A percentile compares a stretch with the other conserved stretches of the same genome.
Evolutionary conservation across 2,888 invertebrate species (phyloP).

Genomic region (Andrena dorsata): DNA sequence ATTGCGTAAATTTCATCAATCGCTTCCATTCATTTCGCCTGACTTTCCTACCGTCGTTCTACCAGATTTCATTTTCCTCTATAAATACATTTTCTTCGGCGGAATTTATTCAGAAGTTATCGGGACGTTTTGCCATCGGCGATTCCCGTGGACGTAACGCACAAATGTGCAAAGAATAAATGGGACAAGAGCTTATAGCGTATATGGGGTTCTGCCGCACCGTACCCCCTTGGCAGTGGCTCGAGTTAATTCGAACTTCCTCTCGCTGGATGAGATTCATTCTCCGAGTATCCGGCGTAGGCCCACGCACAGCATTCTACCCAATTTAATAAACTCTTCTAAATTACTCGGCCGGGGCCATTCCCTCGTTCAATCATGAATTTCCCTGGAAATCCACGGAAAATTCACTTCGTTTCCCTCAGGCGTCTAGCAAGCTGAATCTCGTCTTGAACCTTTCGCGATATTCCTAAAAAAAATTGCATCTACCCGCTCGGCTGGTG

Average conservation of each 20-base stretch:
- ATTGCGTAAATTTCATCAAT: conserved; percentile 47
- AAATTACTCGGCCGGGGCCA: conserved; percentile 75
- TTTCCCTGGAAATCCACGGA: conserved; percentile 67
- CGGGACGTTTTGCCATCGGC: conserved; percentile 6
- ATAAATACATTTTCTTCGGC: not conserved
- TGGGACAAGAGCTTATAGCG: conserved; percentile 69
- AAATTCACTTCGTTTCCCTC: conserved; percentile 56
- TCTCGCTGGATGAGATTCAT: conserved; percentile 84
- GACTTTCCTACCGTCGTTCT: not conserved
- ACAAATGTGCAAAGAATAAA: conserved; percentile 70
- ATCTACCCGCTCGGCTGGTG: not conserved
- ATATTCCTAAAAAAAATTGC: not conserved
- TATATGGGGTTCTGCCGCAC: conserved; percentile 66
- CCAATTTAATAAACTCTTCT: conserved; percentile 83
- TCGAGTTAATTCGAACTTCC: conserved; percentile 84
- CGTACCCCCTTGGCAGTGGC: conserved; percentile 73
- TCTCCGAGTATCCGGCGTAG: conserved; percentile 83
- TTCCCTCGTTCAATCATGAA: conserved; percentile 65
- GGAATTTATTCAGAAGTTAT: not conserved
- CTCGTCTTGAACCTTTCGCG: not conserved
- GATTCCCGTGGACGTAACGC: conserved; percentile 26
- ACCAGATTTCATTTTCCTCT: not conserved
- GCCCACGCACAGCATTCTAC: conserved; percentile 84
- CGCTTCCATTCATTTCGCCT: not conserved
- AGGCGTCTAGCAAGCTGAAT: conserved; percentile 20